phyloP scores from a whole-genome alignment of 2,113 vertebrate species.

The Brachyistius frenatus region DNA sequence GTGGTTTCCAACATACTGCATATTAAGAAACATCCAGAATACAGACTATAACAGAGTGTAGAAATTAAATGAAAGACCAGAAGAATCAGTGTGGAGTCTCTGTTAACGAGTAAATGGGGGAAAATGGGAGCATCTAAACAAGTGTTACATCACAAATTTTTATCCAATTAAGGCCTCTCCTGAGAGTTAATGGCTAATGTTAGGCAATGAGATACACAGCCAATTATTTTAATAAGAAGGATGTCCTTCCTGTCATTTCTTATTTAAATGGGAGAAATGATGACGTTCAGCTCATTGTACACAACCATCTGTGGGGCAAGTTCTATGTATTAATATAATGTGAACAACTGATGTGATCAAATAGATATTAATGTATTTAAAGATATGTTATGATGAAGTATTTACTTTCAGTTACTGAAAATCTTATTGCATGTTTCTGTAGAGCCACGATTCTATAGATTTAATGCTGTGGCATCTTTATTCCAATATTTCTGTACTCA shows the following conservation, averaged over 20 bases:
- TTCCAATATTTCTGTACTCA: too few relatives aligned
- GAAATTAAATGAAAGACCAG: background rate
- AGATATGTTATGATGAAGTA: too few relatives aligned
- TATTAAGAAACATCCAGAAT: too few relatives aligned
- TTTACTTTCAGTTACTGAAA: too few relatives aligned
- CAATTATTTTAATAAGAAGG: conserved; percentile 6
- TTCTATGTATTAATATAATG: background rate
- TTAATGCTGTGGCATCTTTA: too few relatives aligned
- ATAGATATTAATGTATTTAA: too few relatives aligned
- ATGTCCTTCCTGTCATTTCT: conserved; percentile 4
- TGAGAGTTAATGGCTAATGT: background rate
- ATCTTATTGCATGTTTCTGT: too few relatives aligned
- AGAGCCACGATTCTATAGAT: too few relatives aligned
- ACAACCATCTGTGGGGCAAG: background rate
- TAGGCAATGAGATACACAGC: conserved; percentile 10
- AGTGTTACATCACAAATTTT: conserved; percentile 13
- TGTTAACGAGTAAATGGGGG: background rate
- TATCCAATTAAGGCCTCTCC: conserved; percentile 12
- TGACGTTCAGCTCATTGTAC: background rate
- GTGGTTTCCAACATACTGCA: too few relatives aligned
- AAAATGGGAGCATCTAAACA: background rate
- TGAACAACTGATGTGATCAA: background rate
- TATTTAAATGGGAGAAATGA: conserved; percentile 8
- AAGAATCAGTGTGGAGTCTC: background rate
- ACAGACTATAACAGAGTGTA: too few relatives aligned